Percentiles rank a stretch among this genome's conserved stretches.
phyloP scores from a whole-genome alignment of 1,140 invertebrate species.

The Drosophila trapezifrons region DNA sequence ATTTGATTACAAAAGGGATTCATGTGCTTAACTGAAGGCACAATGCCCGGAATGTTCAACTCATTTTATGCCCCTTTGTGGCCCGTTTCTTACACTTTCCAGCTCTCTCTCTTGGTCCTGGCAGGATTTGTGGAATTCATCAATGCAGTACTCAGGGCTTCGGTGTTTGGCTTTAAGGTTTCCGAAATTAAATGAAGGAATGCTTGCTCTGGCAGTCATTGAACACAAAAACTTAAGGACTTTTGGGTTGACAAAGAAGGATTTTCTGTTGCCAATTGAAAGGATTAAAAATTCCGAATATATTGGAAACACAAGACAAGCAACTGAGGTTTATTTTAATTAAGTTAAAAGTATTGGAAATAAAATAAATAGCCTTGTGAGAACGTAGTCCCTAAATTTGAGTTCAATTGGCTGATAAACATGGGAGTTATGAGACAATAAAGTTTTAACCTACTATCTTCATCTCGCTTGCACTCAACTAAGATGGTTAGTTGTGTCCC shows the following conservation, averaged over 20 bases:
- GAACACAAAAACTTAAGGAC: neutral
- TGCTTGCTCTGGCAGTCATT: neutral
- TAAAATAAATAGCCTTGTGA: too few relatives aligned
- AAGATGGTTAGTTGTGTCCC: neutral
- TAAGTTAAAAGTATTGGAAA: neutral
- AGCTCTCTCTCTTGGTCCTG: neutral
- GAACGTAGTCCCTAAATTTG: too few relatives aligned
- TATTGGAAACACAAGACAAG: neutral
- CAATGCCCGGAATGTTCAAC: slow-evolving; percentile 58
- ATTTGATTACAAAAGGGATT: slow-evolving; percentile 81
- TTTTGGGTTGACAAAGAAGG: slow-evolving; percentile 1
- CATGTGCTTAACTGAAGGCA: slow-evolving; percentile 71
- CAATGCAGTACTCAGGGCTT: slow-evolving; percentile 24
- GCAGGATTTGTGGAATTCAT: slow-evolving; percentile 29
- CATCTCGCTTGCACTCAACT: neutral
- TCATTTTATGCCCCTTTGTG: slow-evolving; percentile 59
- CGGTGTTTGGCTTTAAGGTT: slow-evolving; percentile 8
- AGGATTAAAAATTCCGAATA: neutral
- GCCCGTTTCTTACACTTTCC: slow-evolving; percentile 24
- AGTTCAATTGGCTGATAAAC: neutral
- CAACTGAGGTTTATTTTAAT: too few relatives aligned
- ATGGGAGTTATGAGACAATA: neutral
- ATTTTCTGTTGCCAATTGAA: neutral
- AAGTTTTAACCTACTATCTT: neutral
- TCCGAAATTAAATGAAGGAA: slow-evolving; percentile 1